A percentile compares a stretch with the other conserved stretches of the same genome.
phyloP scores from a whole-genome alignment of 2,113 vertebrate species.

The Damaliscus lunatus region DNA sequence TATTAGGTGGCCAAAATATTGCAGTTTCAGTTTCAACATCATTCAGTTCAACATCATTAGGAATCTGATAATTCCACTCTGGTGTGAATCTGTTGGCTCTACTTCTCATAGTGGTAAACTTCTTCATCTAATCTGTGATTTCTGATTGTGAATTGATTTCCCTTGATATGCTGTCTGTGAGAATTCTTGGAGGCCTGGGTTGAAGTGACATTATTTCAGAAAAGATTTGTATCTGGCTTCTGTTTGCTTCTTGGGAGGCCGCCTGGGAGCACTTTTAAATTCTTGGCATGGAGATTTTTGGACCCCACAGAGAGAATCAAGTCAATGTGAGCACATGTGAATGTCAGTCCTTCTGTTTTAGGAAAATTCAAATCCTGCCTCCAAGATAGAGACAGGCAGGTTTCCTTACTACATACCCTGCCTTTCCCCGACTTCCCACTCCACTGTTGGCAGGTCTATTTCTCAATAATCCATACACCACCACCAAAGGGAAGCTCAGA shows the following conservation, averaged over 20 bases:
- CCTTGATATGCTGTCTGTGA: neutral
- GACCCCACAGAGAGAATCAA: neutral
- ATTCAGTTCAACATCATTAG: neutral
- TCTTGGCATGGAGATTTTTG: neutral
- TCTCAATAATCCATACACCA: neutral
- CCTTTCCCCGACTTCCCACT: no score
- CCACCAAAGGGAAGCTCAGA: neutral
- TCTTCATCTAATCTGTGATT: neutral
- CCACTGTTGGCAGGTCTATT: neutral
- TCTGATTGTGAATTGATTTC: neutral
- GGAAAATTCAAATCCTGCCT: neutral
- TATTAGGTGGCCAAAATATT: neutral
- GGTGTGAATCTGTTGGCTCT: neutral
- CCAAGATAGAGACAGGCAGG: neutral
- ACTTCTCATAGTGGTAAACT: neutral
- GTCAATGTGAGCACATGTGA: neutral
- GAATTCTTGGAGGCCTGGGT: neutral
- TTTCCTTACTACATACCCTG: neutral
- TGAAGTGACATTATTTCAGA: neutral
- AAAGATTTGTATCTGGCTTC: neutral
- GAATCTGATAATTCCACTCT: neutral
- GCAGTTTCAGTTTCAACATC: neutral
- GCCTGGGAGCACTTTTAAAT: neutral
- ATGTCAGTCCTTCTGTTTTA: neutral
- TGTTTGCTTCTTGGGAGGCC: conserved; percentile 5